phyloP scores from a whole-genome alignment of 2,888 invertebrate species.

The Capitulum mitella region DNA sequence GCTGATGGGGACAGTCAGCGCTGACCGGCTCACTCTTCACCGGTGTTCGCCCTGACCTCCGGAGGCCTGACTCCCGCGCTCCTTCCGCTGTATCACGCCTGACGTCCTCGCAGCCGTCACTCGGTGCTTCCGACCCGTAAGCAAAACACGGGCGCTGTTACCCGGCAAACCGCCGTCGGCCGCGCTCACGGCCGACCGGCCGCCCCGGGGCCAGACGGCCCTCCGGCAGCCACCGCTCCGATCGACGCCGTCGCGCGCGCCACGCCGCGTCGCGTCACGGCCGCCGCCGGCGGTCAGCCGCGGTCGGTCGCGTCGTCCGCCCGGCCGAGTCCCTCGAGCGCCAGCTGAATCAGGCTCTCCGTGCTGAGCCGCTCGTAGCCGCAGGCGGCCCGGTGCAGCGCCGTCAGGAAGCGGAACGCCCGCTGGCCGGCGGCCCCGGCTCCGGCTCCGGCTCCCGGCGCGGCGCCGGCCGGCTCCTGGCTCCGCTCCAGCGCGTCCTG shows the following conservation, averaged over 20 bases:
- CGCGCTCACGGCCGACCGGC: neutral
- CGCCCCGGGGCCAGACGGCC: neutral
- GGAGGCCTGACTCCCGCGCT: too few species aligned
- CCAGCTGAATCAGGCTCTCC: constrained; percentile 15
- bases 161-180: too few species aligned
- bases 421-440: too few species aligned
- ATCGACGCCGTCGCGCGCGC: neutral
- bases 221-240: neutral
- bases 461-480: neutral
- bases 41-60: too few species aligned
- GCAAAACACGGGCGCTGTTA: too few species aligned
- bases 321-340: neutral
- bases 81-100: too few species aligned
- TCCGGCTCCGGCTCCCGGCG: too few species aligned
- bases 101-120: too few species aligned
- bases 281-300: neutral
- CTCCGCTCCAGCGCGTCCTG: constrained; percentile 2
- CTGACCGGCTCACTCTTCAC: too few species aligned
- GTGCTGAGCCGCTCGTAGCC: constrained; percentile 17
- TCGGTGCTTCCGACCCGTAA: too few species aligned
- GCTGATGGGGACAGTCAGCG: too few species aligned
- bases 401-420: constrained; percentile 1
- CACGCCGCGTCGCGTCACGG: neutral
- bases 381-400: neutral
- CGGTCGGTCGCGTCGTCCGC: neutral